Percentiles rank a stretch among this genome's conserved stretches.
phyloP scores from a whole-genome alignment of 1,140 invertebrate genomes.

The Callitettix versicolor region DNA sequence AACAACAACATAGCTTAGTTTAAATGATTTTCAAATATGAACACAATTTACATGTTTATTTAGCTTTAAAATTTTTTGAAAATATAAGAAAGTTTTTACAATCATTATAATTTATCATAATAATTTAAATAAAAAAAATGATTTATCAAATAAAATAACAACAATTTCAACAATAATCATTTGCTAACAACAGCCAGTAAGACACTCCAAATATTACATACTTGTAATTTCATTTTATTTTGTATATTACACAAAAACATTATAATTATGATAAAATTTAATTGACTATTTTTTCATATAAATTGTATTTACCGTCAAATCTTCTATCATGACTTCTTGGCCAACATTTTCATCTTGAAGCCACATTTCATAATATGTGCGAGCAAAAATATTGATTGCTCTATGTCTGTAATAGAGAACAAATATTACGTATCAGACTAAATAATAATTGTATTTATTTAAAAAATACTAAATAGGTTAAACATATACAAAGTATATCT shows the following conservation, averaged over 20 bases:
- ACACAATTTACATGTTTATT: too few relatives aligned
- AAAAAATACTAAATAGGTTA: too few relatives aligned
- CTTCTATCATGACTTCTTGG: constrained; percentile 95
- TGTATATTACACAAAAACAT: neutral
- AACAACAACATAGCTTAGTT: constrained; percentile 9
- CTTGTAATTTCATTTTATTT: neutral
- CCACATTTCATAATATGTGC: constrained; percentile 90
- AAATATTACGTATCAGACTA: constrained; percentile 19
- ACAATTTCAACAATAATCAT: too few relatives aligned
- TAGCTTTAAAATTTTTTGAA: too few relatives aligned
- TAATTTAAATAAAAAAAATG: neutral
- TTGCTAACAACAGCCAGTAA: too few relatives aligned
- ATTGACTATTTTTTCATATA: too few relatives aligned
- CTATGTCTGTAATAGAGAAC: constrained; percentile 68
- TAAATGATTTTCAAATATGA: constrained; percentile 3
- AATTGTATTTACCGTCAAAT: constrained; percentile 74
- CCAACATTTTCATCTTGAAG: constrained; percentile 89
- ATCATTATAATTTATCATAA: neutral
- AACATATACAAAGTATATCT: too few relatives aligned
- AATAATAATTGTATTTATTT: too few relatives aligned
- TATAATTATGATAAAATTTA: neutral
- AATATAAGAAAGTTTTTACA: neutral
- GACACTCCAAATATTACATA: too few relatives aligned
- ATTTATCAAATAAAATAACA: constrained; percentile 7
- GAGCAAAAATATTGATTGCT: constrained; percentile 93